Percentiles rank a stretch among this genome's conserved stretches.
Evolutionary conservation across 2,797 vertebrate genomes (phyloP).

Genomic region (Myotis myotis): DNA sequence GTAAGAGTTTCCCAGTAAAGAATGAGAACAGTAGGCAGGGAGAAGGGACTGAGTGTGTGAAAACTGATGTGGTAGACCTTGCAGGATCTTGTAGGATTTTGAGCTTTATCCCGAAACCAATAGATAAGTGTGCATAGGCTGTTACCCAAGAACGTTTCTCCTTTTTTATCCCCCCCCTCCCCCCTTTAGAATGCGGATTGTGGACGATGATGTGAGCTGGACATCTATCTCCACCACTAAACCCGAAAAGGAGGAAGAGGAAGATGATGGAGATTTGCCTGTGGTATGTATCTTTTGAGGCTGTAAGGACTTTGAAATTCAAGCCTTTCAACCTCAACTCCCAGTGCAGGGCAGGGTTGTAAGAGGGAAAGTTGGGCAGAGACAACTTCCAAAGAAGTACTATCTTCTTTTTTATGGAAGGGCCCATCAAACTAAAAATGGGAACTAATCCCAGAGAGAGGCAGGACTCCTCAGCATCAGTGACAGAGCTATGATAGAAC

Average conservation of each 20-base stretch:
- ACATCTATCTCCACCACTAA: conserved; percentile 83
- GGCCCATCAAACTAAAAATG: neutral
- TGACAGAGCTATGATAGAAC: neutral
- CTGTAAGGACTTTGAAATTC: conserved; percentile 26
- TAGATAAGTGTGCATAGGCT: neutral
- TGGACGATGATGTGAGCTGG: conserved; percentile 94
- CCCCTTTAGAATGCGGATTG: conserved; percentile 90
- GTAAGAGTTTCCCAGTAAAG: conserved; percentile 1
- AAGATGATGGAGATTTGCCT: conserved; percentile 89
- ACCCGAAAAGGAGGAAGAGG: conserved; percentile 86
- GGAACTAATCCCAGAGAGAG: neutral
- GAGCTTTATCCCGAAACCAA: conserved; percentile 13
- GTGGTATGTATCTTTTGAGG: conserved; percentile 69
- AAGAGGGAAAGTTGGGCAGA: neutral
- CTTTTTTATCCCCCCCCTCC: neutral
- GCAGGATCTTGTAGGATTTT: neutral
- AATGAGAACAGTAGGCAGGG: neutral
- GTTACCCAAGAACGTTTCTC: neutral
- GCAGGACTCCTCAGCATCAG: neutral
- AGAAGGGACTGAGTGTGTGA: neutral
- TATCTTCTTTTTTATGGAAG: neutral
- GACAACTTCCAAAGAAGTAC: conserved; percentile 22
- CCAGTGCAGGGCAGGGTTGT: neutral
- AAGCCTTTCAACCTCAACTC: neutral
- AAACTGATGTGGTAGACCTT: neutral